A percentile compares a stretch with the other conserved stretches of the same genome.
phyloP scores from a whole-genome alignment of 2,113 vertebrate genomes.

The Lamprotornis superbus region DNA sequence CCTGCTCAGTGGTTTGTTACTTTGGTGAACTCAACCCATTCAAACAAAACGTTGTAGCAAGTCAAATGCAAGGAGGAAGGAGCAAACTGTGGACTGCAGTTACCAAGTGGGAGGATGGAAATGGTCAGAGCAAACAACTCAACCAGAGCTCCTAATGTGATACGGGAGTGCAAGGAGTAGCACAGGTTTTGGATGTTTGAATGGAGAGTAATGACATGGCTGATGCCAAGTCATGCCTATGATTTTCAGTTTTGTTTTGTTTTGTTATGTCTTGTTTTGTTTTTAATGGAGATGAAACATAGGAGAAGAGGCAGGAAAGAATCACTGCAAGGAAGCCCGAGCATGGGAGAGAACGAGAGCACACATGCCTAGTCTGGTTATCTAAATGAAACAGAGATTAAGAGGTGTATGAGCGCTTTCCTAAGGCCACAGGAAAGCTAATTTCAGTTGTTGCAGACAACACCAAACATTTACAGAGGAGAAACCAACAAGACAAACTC shows the following conservation, averaged over 20 bases:
- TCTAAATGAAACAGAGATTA: slow-evolving; percentile 46
- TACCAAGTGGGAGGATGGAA: neutral
- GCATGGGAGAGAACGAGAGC: neutral
- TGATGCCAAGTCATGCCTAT: neutral
- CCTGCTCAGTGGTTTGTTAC: neutral
- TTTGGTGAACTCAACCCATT: neutral
- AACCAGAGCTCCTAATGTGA: neutral
- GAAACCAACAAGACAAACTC: slow-evolving; percentile 37
- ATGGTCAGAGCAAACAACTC: neutral
- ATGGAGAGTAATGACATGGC: neutral
- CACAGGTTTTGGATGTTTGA: neutral
- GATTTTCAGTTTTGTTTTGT: neutral
- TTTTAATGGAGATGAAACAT: neutral
- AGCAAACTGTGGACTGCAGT: neutral
- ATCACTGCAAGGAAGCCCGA: neutral
- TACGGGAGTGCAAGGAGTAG: neutral
- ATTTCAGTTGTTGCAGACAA: slow-evolving; percentile 48
- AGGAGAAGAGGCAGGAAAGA: neutral
- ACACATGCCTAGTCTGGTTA: slow-evolving; percentile 31
- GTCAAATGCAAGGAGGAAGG: neutral
- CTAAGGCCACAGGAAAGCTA: slow-evolving; percentile 39
- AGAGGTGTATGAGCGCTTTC: slow-evolving; percentile 22
- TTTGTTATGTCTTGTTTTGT: neutral
- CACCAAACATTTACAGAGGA: neutral
- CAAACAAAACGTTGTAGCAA: neutral